These are phyloP conservation scores for Vanacampus margaritifer DNA, from an alignment of 2,113 vertebrate species.

Conservation along the genomic window DNA sequence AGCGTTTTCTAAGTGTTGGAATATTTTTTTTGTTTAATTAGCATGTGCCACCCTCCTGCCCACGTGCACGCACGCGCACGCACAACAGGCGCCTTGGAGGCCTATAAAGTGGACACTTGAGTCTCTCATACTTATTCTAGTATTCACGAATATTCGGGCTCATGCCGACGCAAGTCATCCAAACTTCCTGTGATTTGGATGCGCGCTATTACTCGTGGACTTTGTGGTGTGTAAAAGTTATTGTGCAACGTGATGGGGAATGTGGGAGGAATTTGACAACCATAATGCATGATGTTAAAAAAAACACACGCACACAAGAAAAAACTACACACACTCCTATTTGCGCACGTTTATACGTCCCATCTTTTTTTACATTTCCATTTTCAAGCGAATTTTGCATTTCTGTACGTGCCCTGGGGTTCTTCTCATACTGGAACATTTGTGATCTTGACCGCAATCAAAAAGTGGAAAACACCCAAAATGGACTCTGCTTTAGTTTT, in stretches of 20 bases:
- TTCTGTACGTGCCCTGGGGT: background rate
- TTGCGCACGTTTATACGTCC: background rate
- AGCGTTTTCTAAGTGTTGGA: background rate
- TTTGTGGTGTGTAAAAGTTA: background rate
- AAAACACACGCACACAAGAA: background rate
- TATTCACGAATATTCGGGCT: conserved; percentile 23
- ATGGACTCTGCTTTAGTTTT: conserved; percentile 45
- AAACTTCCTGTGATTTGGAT: background rate
- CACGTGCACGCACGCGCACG: background rate
- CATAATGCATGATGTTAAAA: background rate
- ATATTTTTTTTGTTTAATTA: background rate
- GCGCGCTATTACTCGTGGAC: background rate
- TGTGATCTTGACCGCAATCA: conserved; percentile 40
- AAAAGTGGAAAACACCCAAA: conserved; percentile 17
- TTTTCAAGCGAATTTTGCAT: conserved; percentile 6
- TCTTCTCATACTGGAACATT: conserved; percentile 19
- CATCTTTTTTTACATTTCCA: background rate
- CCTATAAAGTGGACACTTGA: conserved; percentile 25
- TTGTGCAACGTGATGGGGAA: conserved; percentile 10
- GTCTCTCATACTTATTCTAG: conserved; percentile 7
- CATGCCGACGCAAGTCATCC: background rate
- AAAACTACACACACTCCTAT: background rate
- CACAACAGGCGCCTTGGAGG: background rate
- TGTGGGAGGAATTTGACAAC: background rate
- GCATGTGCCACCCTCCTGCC: background rate